Evolutionary conservation across 2,797 vertebrate species (phyloP).

Genomic region (Tragopan temminckii): DNA sequence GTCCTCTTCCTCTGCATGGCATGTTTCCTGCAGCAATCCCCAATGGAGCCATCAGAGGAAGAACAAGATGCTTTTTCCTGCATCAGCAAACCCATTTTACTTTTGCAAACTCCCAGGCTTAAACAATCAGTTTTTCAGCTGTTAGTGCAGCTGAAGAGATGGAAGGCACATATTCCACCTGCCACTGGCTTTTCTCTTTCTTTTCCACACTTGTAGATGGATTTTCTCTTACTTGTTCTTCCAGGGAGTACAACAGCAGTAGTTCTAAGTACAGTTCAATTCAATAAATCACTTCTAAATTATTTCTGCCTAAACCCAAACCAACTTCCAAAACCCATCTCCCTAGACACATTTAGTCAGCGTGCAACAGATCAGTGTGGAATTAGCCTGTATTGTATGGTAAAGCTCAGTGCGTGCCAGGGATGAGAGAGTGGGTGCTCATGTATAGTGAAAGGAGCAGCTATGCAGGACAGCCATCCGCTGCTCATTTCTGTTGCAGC

Average conservation of each 20-base stretch:
- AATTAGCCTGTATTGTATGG: not conserved
- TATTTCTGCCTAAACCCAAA: conserved; percentile 43
- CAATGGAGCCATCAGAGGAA: conserved; percentile 25
- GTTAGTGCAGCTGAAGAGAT: conserved; percentile 4
- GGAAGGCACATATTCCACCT: conserved; percentile 19
- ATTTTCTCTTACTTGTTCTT: not conserved
- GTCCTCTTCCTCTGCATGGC: conserved; percentile 43
- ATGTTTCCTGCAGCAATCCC: conserved; percentile 58
- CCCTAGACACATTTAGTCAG: not conserved
- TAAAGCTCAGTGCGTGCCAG: not conserved
- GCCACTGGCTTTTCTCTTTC: not conserved
- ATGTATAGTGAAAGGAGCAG: not conserved
- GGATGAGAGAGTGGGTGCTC: not conserved
- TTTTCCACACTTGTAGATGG: not conserved
- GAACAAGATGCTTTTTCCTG: conserved; percentile 57
- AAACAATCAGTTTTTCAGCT: not conserved
- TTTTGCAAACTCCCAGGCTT: conserved; percentile 1
- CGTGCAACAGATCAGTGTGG: not conserved
- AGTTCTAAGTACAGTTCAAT: conserved; percentile 17
- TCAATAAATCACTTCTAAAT: conserved; percentile 30
- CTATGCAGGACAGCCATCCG: not conserved
- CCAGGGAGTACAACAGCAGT: not conserved
- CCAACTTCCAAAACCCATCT: not conserved
- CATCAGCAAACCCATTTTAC: conserved; percentile 49
- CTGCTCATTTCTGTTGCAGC: accelerated